Conservation (phyloP, 2,888 invertebrate species). For the Mythimna impura region DNA sequence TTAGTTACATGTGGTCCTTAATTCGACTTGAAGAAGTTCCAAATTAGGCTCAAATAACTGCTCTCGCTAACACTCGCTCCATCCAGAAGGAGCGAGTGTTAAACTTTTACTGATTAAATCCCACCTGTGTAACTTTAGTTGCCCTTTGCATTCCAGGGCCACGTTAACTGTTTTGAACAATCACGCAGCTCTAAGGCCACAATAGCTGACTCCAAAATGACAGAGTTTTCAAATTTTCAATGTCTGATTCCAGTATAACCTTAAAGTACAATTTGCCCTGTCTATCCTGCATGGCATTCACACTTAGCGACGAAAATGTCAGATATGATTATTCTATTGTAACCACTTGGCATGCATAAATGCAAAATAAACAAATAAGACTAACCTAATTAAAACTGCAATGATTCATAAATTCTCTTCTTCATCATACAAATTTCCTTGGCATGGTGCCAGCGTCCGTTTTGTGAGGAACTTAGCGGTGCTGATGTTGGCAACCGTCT, state of each 20-base stretch:
- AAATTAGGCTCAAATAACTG: not conserved
- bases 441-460: conserved; percentile 50
- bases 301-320: not conserved
- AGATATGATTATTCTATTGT: conserved; percentile 16
- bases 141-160: too few relatives aligned
- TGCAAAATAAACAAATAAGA: conserved; percentile 38
- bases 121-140: too few relatives aligned
- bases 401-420: conserved; percentile 47
- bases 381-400: conserved; percentile 51
- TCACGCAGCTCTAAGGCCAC: too few relatives aligned
- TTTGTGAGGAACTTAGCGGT: conserved; percentile 44
- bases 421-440: conserved; percentile 36
- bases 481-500: conserved; percentile 53
- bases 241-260: not conserved
- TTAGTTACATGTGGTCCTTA: not conserved
- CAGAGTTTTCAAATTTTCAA: not conserved
- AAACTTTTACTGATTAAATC: too few relatives aligned
- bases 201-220: too few relatives aligned
- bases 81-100: too few relatives aligned
- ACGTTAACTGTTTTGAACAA: too few relatives aligned
- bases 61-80: too few relatives aligned
- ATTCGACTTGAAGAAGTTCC: not conserved
- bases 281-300: not conserved
- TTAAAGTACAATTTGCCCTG: not conserved
- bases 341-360: not conserved